phyloP scores from a whole-genome alignment of 2,797 vertebrate species.

The Gambusia yucatana region DNA sequence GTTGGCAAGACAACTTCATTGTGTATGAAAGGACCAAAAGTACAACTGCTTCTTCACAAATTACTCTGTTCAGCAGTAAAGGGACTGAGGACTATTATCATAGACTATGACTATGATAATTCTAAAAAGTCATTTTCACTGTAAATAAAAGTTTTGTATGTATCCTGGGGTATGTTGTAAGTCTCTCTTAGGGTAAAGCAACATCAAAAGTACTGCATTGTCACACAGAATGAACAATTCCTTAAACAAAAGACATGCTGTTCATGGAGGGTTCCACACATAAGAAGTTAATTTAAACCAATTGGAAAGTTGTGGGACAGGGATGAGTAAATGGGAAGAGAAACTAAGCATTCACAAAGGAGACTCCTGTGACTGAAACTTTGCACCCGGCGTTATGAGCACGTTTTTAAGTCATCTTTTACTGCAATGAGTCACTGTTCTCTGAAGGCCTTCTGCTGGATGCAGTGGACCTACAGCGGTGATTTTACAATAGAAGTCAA shows the following conservation, averaged over 20 bases:
- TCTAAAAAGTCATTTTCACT: background rate
- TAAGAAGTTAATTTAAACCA: constrained; percentile 47
- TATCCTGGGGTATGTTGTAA: background rate
- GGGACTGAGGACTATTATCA: background rate
- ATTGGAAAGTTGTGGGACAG: constrained; percentile 66
- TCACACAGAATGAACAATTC: constrained; percentile 15
- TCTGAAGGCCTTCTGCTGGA: constrained; percentile 49
- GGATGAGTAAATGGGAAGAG: constrained; percentile 57
- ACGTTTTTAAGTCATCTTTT: constrained; percentile 74
- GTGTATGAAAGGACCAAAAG: background rate
- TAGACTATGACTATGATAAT: background rate
- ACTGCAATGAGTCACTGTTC: constrained; percentile 66
- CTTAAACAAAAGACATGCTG: constrained; percentile 54
- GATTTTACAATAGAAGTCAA: constrained; percentile 31
- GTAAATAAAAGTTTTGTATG: background rate
- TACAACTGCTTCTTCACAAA: background rate
- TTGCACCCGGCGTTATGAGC: constrained; percentile 62
- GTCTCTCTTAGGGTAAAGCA: constrained; percentile 14
- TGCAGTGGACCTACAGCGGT: constrained; percentile 43
- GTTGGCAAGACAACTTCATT: background rate
- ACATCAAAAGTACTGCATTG: background rate
- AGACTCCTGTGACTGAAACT: constrained; percentile 73
- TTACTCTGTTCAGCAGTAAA: background rate
- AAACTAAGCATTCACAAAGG: constrained; percentile 65
- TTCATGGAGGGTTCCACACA: constrained; percentile 33